phyloP scores from a whole-genome alignment of 2,888 invertebrate species.

The Parochlus steinenii region DNA sequence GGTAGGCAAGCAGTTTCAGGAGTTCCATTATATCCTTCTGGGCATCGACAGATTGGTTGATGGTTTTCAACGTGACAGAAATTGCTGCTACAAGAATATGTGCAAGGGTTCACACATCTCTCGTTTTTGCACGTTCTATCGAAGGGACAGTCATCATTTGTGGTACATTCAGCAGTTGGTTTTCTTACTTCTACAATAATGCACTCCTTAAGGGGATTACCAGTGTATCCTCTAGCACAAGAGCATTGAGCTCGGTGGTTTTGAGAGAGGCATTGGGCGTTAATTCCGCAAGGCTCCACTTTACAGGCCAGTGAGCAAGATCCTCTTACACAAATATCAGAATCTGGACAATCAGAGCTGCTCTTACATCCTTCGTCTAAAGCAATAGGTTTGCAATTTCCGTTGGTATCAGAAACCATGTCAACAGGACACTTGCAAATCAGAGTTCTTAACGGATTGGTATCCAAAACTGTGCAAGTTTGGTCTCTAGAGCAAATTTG shows the following conservation, averaged over 20 bases:
- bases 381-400: constrained; percentile 47
- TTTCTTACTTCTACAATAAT: constrained; percentile 19
- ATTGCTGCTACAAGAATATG: constrained; percentile 64
- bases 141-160: constrained; percentile 56
- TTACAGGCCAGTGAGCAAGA: constrained; percentile 64
- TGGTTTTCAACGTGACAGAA: constrained; percentile 67
- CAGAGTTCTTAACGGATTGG: constrained; percentile 63
- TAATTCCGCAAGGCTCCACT: constrained; percentile 61
- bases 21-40: constrained; percentile 58
- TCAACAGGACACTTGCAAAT: constrained; percentile 77
- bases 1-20: constrained; percentile 55
- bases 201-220: constrained; percentile 66
- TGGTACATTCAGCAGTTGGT: constrained; percentile 50
- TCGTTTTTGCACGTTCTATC: constrained; percentile 63
- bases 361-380: constrained; percentile 44
- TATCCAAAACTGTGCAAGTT: constrained; percentile 60
- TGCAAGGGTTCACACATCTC: constrained; percentile 63
- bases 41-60: constrained; percentile 63
- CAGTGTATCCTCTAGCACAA: constrained; percentile 60
- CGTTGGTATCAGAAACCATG: constrained; percentile 53
- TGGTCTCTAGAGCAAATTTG: constrained; percentile 63
- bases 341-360: constrained; percentile 57
- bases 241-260: constrained; percentile 62
- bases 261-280: constrained; percentile 60
- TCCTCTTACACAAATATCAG: constrained; percentile 59